These are phyloP conservation scores for Mallotus villosus DNA, from an alignment of 2,797 vertebrate species.

Conservation along the genomic window DNA sequence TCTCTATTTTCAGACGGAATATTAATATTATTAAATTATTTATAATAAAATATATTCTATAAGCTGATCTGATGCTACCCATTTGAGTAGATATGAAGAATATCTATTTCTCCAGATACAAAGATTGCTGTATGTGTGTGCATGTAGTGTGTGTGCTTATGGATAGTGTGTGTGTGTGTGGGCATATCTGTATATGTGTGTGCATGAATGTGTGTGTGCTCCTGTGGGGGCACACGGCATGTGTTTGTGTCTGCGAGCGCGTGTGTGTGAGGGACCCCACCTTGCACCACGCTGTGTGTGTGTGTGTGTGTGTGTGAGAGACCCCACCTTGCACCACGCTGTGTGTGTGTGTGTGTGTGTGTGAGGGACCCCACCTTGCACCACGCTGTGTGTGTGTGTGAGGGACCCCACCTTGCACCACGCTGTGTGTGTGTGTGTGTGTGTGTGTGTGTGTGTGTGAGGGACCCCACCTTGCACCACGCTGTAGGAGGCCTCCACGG, in stretches of 20 bases:
- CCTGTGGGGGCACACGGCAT: background rate
- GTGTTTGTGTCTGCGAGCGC: slow-evolving; percentile 6
- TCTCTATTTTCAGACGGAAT: no score
- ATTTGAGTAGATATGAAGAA: background rate
- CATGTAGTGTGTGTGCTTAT: background rate
- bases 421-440: slow-evolving; percentile 74
- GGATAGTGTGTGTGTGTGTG: slow-evolving; percentile 7
- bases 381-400: slow-evolving; percentile 11
- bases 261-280: slow-evolving; percentile 64
- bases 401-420: slow-evolving; percentile 88
- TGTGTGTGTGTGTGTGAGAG: slow-evolving; percentile 2
- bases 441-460: slow-evolving; percentile 6
- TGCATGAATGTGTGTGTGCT: background rate
- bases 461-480: slow-evolving; percentile 90
- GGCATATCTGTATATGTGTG: slow-evolving; percentile 8
- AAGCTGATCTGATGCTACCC: no score
- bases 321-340: slow-evolving; percentile 95
- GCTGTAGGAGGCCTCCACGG: slow-evolving; percentile 96
- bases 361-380: no score
- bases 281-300: slow-evolving; percentile 87
- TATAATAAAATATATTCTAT: no score
- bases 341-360: slow-evolving; percentile 53
- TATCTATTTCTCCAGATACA: background rate
- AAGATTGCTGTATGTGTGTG: slow-evolving; percentile 5
- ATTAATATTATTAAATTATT: no score